Evolutionary conservation across 2,888 invertebrate genomes (phyloP).

Genomic region (Apodemia mormo): DNA sequence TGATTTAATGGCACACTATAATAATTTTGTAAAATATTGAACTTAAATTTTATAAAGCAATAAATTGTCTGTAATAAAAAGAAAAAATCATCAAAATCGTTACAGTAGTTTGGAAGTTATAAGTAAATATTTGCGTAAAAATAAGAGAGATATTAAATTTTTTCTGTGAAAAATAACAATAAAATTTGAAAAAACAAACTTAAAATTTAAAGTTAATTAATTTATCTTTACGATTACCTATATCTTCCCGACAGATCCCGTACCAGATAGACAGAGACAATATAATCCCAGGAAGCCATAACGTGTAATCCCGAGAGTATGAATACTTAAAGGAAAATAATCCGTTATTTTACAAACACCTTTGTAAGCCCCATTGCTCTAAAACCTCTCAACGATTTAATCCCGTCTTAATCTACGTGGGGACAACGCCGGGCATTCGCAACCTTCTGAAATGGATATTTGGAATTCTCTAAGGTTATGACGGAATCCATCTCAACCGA

Average conservation of each 20-base stretch:
- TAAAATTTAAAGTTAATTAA: too few species aligned
- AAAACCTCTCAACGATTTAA: neutral
- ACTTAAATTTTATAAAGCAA: too few species aligned
- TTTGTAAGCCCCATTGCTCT: constrained; percentile 5
- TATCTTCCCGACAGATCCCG: neutral
- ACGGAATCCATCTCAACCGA: constrained; percentile 17
- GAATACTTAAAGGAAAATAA: neutral
- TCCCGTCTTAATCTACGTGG: constrained; percentile 8
- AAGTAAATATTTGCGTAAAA: too few species aligned
- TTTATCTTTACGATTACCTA: too few species aligned
- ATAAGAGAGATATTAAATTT: too few species aligned
- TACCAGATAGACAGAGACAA: neutral
- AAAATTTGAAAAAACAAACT: too few species aligned
- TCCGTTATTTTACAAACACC: neutral
- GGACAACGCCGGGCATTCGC: neutral
- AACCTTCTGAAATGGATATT: constrained; percentile 10
- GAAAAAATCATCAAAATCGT: too few species aligned
- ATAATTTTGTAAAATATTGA: too few species aligned
- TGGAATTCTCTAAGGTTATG: constrained; percentile 16
- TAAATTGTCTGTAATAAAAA: too few species aligned
- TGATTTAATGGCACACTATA: too few species aligned
- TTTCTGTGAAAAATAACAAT: too few species aligned
- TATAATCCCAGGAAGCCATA: neutral
- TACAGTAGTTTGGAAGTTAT: too few species aligned
- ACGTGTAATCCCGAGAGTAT: neutral